Conservation (phyloP, 1,140 invertebrate genomes). For the Drosophila subobscura region DNA sequence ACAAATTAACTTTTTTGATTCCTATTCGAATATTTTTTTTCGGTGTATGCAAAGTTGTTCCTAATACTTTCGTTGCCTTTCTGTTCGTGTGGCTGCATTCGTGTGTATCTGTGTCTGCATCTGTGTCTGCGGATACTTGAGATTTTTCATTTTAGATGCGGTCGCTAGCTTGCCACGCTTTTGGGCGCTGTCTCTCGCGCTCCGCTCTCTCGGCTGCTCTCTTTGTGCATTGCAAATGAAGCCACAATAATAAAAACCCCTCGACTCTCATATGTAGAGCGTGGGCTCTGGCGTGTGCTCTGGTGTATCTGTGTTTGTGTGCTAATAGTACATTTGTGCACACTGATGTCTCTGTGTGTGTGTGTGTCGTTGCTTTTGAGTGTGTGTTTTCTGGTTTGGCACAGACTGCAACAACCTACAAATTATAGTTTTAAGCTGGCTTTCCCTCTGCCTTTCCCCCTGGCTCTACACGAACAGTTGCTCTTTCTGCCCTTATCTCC, state of each 20-base stretch:
- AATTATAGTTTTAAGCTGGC: slow-evolving; percentile 75
- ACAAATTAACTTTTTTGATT: too few species aligned
- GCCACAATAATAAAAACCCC: slow-evolving; percentile 76
- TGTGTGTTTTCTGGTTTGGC: slow-evolving; percentile 24
- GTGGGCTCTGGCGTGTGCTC: slow-evolving; percentile 5
- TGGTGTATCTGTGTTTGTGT: slow-evolving; percentile 1
- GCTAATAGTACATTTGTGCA: background rate
- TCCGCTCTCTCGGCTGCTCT: slow-evolving; percentile 5
- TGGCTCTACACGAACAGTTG: slow-evolving; percentile 1
- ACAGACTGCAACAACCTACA: slow-evolving; percentile 54
- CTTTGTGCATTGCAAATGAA: slow-evolving; percentile 76
- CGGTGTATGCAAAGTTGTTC: slow-evolving; percentile 18
- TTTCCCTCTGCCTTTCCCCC: slow-evolving; percentile 13
- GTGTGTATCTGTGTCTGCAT: slow-evolving; percentile 21
- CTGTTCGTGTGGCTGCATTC: background rate
- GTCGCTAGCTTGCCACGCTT: slow-evolving; percentile 53
- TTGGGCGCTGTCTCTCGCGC: slow-evolving; percentile 1
- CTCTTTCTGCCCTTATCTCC: slow-evolving; percentile 52
- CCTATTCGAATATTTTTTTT: background rate
- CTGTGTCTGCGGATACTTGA: slow-evolving; percentile 41
- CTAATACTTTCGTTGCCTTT: slow-evolving; percentile 39
- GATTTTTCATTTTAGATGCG: slow-evolving; percentile 80
- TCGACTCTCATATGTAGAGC: slow-evolving; percentile 32
- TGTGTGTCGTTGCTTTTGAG: background rate
- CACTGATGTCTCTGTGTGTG: slow-evolving; percentile 9